Percentiles rank a stretch among this genome's conserved stretches.
phyloP scores from a whole-genome alignment of 1,140 invertebrate species.

The Liolophura sinensis region DNA sequence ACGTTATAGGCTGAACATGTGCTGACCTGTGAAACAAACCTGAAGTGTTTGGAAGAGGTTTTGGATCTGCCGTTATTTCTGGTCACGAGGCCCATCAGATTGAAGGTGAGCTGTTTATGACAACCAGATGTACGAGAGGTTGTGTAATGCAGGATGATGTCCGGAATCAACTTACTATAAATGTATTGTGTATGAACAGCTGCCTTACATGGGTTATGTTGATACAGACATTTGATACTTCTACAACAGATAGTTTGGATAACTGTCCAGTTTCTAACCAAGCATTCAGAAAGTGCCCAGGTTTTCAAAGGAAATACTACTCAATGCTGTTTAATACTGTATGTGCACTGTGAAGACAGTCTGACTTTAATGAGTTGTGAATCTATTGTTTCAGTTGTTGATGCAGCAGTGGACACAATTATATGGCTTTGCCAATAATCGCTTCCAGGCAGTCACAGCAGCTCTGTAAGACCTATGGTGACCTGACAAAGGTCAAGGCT shows the following conservation, averaged over 20 bases:
- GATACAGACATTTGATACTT: background rate
- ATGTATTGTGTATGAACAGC: background rate
- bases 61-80: conserved; percentile 55
- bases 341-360: too few relatives aligned
- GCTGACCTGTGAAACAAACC: conserved; percentile 75
- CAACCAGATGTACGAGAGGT: conserved; percentile 47
- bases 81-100: conserved; percentile 25
- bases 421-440: too few relatives aligned
- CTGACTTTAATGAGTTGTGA: too few relatives aligned
- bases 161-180: conserved; percentile 9
- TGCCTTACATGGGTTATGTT: background rate
- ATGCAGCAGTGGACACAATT: too few relatives aligned
- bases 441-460: too few relatives aligned
- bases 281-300: too few relatives aligned
- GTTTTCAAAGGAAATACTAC: too few relatives aligned
- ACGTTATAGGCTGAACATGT: conserved; percentile 72
- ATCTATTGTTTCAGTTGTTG: too few relatives aligned
- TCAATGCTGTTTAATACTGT: too few relatives aligned
- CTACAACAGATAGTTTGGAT: background rate
- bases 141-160: conserved; percentile 40
- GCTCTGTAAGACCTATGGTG: too few relatives aligned
- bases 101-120: conserved; percentile 24
- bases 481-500: too few relatives aligned
- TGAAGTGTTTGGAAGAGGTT: conserved; percentile 68
- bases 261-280: too few relatives aligned